Base-by-base conservation (phyloP, 2,113 vertebrate genomes). In the Sphaerodactylus townsendi region DNA sequence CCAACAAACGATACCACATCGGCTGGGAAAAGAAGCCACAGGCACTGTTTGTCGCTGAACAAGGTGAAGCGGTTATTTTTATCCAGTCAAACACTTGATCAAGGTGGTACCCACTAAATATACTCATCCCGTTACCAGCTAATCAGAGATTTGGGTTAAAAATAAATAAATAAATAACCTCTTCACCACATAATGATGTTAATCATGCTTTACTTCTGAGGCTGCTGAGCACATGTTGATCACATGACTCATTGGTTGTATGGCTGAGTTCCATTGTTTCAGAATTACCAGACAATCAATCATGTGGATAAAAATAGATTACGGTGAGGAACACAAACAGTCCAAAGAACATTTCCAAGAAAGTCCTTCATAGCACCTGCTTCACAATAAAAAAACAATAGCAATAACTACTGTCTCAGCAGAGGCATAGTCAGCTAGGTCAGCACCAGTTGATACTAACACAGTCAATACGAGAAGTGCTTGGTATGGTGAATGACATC, bases 1-100 rank as follows among this genome's bases (percentile, higher is more conserved):
- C 59, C 19, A 53, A 83, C 10, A 28, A 23, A 70, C 65, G 70
- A 17, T 10, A 41, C 14, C n/a, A 59, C 19, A 23, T 35, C 33
- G 56, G 28, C 62, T 74, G 56, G 35, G 59, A 0, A 10, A 64
- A 25, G 0, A 1, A 72, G 71, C 33, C 73, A 0, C 0, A 72
- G 48, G 59, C 79, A 77, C 75, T 85, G 86, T 81, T 89, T 76
- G 8, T 78, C 76, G 48, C 17, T 10, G 10, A 8, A 39, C 19
- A 62, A 44, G 37, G 5, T 59, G 4, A 23, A 39, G 50, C 23
- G 35, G 4, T 81, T 81, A 72, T 81, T 69, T 80, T 41, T 10
- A 73, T n/a, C 17, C 19, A 82, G 53, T 33, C 56, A n/a, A 17
- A 46, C 5, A 28, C 53, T 62, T 73, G 30, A 19, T 2, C 44